Percentiles rank a stretch among this genome's conserved stretches.
Evolutionary conservation across 2,113 vertebrate species (phyloP).

Genomic region (Triplophysa tibetana): DNA sequence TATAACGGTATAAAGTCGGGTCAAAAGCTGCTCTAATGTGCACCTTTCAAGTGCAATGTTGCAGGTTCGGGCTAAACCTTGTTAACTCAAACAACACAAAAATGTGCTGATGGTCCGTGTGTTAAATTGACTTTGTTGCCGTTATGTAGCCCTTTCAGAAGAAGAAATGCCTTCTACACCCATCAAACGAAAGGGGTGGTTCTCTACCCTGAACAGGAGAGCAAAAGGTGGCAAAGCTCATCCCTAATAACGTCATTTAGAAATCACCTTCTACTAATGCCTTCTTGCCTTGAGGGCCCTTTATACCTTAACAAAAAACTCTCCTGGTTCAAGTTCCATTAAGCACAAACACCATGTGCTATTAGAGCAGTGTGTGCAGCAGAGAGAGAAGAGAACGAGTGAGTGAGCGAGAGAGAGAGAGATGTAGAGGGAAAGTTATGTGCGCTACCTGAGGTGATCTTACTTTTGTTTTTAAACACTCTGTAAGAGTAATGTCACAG

Average conservation of each 20-base stretch:
- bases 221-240: constrained; percentile 61
- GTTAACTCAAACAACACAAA: constrained; percentile 38
- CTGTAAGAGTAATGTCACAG: constrained; percentile 61
- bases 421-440: constrained; percentile 6
- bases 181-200: constrained; percentile 8
- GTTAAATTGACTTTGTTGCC: constrained; percentile 38
- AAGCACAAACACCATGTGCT: constrained; percentile 68
- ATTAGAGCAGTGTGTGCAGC: constrained; percentile 62
- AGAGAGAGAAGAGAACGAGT: constrained; percentile 29
- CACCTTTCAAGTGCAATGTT: constrained; percentile 15
- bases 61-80: neutral
- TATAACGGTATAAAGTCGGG: constrained; percentile 21
- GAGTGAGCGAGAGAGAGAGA: constrained; percentile 3
- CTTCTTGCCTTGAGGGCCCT: constrained; percentile 73
- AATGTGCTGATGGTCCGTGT: constrained; percentile 28
- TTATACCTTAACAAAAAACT: constrained; percentile 68
- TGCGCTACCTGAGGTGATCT: constrained; percentile 59
- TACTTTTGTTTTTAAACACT: constrained; percentile 60
- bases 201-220: constrained; percentile 35
- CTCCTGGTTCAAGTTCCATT: constrained; percentile 71
- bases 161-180: constrained; percentile 30
- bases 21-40: constrained; percentile 30
- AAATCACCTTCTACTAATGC: constrained; percentile 78
- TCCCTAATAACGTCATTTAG: constrained; percentile 77
- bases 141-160: constrained; percentile 7